Evolutionary conservation across 2,797 vertebrate species (phyloP).

Genomic region (Hyperoplus lanceolatus): DNA sequence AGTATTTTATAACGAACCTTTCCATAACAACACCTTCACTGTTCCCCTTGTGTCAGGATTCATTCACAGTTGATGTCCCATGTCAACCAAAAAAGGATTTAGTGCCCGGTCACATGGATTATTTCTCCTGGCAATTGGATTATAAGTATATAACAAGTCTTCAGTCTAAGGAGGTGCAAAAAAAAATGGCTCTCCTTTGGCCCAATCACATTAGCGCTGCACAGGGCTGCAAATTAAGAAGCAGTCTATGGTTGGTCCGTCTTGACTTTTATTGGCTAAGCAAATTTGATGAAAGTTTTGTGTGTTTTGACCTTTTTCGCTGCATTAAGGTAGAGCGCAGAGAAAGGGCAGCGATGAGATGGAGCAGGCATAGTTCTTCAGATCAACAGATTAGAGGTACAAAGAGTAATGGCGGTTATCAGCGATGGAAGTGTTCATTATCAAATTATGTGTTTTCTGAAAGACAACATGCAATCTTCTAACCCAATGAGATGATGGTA

Average conservation of each 20-base stretch:
- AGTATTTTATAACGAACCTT: conserved; percentile 37
- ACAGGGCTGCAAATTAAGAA: conserved; percentile 83
- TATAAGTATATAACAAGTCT: conserved; percentile 82
- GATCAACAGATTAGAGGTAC: conserved; percentile 39
- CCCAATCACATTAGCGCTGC: conserved; percentile 85
- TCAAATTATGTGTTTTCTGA: background rate
- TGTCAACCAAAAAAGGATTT: conserved; percentile 71
- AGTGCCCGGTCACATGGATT: conserved; percentile 82
- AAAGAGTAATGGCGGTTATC: background rate
- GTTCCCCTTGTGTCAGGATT: conserved; percentile 34
- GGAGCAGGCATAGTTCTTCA: conserved; percentile 50
- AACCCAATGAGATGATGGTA: conserved; percentile 19
- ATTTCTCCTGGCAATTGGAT: conserved; percentile 83
- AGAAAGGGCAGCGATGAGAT: conserved; percentile 50
- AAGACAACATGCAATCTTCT: conserved; percentile 10
- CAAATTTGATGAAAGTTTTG: conserved; percentile 85
- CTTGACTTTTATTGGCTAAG: conserved; percentile 86
- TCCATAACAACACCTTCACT: conserved; percentile 30
- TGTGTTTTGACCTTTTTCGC: conserved; percentile 85
- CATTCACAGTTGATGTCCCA: conserved; percentile 31
- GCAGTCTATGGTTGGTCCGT: conserved; percentile 71
- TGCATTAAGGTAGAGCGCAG: conserved; percentile 71
- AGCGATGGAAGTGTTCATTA: conserved; percentile 24
- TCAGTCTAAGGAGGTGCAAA: conserved; percentile 79
- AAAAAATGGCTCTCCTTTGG: conserved; percentile 70